Evolutionary conservation across 2,888 invertebrate species (phyloP), one percentile per base, ranked within the genome.

Genomic region (Spilosoma lubricipeda): DNA sequence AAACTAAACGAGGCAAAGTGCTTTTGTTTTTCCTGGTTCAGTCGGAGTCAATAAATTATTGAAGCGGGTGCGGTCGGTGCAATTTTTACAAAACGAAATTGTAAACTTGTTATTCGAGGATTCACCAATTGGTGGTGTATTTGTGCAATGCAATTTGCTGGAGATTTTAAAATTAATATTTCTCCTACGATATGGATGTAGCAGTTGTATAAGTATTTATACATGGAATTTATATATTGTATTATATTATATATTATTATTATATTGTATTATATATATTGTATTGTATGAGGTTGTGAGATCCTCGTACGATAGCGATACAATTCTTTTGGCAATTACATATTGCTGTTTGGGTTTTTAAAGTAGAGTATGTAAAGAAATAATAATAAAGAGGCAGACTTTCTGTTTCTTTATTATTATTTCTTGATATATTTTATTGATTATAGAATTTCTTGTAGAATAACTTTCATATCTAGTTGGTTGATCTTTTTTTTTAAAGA

Each of bases 21-120:
- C 71, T 67, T 72, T 77, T 80, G 73, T 80, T 84, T 80, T 81
- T 64, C 73, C 63, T 77, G 78, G 76, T 68, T 77, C 74, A 80
- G 70, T 76, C 73, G 75, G 77, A 79, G 80, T 79, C 81, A 85
- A 85, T 87, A 86, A 86, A 88, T 87, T 83, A 87, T 85, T 82
- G 85, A 68, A 79, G 86, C 85, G 84, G 85, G 83, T 73, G 85
- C 85, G 81, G 81, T 76, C 82, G 82, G 78, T 87, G 87, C 87
- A 88, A 84, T 87, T 88, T 90, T 87, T 85, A 82, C 81, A 86
- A 89, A 87, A 86, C 82, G 82, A 86, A 82, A 85, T 83, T 66
- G 81, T 75, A 77, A 82, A 85, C 83, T 85, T 83, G 86, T 86
- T 87, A 85, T 86, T 81, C 79, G 79, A 78, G 81, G 80, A 79